A percentile compares a stretch with the other conserved stretches of the same genome.
These are phyloP conservation scores for Pseudomyrmex sp. DNA, from an alignment of 1,140 invertebrate species.

Conservation along the genomic window DNA sequence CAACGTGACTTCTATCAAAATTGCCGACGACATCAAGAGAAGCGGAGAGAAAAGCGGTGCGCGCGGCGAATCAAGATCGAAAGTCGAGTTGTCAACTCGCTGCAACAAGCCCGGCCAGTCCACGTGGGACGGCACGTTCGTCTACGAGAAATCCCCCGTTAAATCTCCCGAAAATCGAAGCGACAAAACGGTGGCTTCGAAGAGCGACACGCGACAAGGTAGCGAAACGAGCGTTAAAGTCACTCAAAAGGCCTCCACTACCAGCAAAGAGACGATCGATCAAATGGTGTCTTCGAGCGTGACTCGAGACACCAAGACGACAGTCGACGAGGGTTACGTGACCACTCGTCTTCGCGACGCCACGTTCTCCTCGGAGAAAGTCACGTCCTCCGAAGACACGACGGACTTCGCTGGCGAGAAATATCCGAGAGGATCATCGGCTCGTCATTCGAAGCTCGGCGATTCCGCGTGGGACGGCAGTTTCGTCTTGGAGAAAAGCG, in stretches of 20 bases:
- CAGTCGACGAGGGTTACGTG: slow-evolving; percentile 21
- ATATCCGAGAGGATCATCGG: slow-evolving; percentile 1
- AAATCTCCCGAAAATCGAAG: slow-evolving; percentile 21
- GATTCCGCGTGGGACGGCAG: slow-evolving; percentile 75
- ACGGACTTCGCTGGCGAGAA: slow-evolving; percentile 22
- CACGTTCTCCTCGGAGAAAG: neutral
- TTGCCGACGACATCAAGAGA: slow-evolving; percentile 41
- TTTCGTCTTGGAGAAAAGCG: slow-evolving; percentile 53
- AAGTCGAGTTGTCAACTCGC: slow-evolving; percentile 26
- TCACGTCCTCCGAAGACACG: neutral
- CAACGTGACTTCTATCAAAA: slow-evolving; percentile 22
- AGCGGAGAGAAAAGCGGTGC: slow-evolving; percentile 21
- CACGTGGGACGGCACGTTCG: slow-evolving; percentile 85
- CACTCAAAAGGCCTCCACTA: slow-evolving; percentile 16
- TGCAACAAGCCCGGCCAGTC: slow-evolving; percentile 82
- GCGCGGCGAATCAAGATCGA: slow-evolving; percentile 30
- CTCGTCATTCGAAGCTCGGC: slow-evolving; percentile 56
- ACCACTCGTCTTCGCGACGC: slow-evolving; percentile 10
- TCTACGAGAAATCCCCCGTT: slow-evolving; percentile 80
- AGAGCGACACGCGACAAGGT: neutral
- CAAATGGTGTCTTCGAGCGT: slow-evolving; percentile 46
- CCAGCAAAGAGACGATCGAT: slow-evolving; percentile 31
- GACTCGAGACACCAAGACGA: slow-evolving; percentile 30
- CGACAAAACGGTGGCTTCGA: slow-evolving; percentile 33
- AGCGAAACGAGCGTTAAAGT: slow-evolving; percentile 57